A percentile compares a stretch with the other conserved stretches of the same genome.
Conservation (phyloP, 92 coral and sea anemone species). For the Isaurus tuberculatus region DNA sequence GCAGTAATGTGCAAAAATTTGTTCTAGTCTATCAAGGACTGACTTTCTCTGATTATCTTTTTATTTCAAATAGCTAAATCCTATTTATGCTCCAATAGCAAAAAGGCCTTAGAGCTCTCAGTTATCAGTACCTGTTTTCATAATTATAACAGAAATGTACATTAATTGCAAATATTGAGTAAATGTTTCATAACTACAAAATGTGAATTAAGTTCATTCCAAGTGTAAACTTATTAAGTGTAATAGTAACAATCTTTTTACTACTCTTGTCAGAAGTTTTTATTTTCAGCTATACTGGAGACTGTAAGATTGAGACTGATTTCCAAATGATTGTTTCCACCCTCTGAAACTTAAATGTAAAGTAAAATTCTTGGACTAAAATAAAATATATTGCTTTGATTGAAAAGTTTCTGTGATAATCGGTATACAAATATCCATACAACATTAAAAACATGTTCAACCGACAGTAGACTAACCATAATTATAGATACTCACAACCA, state of each 20-base stretch:
- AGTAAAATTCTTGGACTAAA: background rate
- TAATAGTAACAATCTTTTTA: background rate
- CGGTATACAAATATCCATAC: background rate
- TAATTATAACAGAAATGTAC: conserved; percentile 1
- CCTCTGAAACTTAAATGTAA: background rate
- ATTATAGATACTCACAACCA: background rate
- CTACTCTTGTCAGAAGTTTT: background rate
- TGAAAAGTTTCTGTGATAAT: background rate
- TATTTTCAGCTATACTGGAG: background rate
- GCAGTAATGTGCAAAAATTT: background rate
- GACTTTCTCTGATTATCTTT: background rate
- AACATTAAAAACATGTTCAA: background rate
- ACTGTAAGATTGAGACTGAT: background rate
- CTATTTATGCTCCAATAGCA: background rate
- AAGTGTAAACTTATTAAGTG: background rate
- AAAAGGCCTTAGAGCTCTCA: background rate
- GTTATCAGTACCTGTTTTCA: background rate
- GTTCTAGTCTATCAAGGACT: background rate
- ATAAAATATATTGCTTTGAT: background rate
- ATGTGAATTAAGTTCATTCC: background rate
- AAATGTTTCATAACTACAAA: background rate
- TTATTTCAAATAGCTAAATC: background rate
- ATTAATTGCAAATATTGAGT: background rate
- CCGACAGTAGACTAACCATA: background rate
- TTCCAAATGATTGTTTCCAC: background rate